Evolutionary conservation across 2,113 vertebrate species (phyloP).

Genomic region (Protomyctophum bolini): DNA sequence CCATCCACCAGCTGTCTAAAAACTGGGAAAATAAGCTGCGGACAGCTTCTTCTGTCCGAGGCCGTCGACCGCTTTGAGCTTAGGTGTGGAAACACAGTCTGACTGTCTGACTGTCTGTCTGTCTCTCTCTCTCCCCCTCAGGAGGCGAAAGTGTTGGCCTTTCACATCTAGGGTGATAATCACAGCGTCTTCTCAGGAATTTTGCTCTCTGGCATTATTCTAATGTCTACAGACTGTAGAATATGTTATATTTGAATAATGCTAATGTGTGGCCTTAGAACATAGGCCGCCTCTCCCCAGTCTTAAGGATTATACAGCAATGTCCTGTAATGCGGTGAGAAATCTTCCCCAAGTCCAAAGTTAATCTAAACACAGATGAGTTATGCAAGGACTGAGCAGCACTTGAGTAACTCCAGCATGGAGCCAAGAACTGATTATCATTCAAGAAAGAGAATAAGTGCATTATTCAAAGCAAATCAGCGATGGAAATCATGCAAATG

Average conservation of each 20-base stretch:
- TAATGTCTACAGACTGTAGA: slow-evolving; percentile 6
- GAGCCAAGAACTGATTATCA: slow-evolving; percentile 58
- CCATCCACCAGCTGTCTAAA: no score
- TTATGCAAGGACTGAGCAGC: slow-evolving; percentile 39
- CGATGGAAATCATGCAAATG: slow-evolving; percentile 63
- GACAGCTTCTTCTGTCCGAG: no score
- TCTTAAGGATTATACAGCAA: slow-evolving; percentile 27
- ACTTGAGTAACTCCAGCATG: slow-evolving; percentile 49
- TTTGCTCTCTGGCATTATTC: slow-evolving; percentile 1
- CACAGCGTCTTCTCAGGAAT: slow-evolving; percentile 1
- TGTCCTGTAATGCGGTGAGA: slow-evolving; percentile 29
- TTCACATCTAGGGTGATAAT: slow-evolving; percentile 9
- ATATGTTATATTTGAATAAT: slow-evolving; percentile 37
- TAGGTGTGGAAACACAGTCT: neutral
- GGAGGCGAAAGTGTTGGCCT: neutral
- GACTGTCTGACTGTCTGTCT: neutral
- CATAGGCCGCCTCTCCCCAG: slow-evolving; percentile 13
- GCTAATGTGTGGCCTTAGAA: slow-evolving; percentile 44
- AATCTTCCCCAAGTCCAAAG: slow-evolving; percentile 36
- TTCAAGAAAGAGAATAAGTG: slow-evolving; percentile 52
- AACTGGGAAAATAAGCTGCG: no score
- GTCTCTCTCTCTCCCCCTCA: neutral
- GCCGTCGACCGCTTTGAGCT: no score
- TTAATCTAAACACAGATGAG: slow-evolving; percentile 48
- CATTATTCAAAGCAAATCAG: slow-evolving; percentile 64